A percentile compares a stretch with the other conserved stretches of the same genome.
phyloP scores from a whole-genome alignment of 2,888 invertebrate genomes.

The Agrochola circellaris region DNA sequence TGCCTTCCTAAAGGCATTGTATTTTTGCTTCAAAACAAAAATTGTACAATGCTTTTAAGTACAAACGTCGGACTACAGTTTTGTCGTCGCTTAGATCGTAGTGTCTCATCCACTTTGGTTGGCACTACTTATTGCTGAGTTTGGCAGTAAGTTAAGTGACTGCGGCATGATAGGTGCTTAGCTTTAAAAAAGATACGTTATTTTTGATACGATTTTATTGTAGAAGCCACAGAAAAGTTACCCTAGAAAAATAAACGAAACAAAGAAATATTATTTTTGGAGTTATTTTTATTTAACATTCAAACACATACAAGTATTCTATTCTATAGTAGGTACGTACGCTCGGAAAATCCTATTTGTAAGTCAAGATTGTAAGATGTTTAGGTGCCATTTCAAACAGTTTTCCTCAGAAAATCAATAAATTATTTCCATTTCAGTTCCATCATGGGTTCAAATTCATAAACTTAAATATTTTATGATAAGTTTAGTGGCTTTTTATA shows the following conservation, averaged over 20 bases:
- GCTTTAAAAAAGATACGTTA: not conserved
- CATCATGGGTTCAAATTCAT: not conserved
- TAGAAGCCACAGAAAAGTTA: not conserved
- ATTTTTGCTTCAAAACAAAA: slow-evolving; percentile 28
- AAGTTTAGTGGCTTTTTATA: too few relatives aligned
- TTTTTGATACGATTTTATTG: not conserved
- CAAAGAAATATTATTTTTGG: not conserved
- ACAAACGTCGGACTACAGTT: slow-evolving; percentile 4
- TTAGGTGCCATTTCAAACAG: not conserved
- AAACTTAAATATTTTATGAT: too few relatives aligned
- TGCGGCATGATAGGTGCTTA: not conserved
- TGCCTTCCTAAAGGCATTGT: slow-evolving; percentile 27
- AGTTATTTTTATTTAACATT: not conserved
- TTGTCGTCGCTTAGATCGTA: not conserved
- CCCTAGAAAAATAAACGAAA: not conserved
- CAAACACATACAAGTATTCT: not conserved
- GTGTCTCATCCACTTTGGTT: not conserved
- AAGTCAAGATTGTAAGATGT: slow-evolving; percentile 3
- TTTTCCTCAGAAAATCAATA: not conserved
- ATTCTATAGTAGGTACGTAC: not conserved
- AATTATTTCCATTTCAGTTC: not conserved
- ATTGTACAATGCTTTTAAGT: slow-evolving; percentile 30
- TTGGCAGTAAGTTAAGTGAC: not conserved
- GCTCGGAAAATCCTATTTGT: not conserved
- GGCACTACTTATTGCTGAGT: not conserved